phyloP scores from a whole-genome alignment of 2,113 vertebrate species.

The Hippocampus barbouri region DNA sequence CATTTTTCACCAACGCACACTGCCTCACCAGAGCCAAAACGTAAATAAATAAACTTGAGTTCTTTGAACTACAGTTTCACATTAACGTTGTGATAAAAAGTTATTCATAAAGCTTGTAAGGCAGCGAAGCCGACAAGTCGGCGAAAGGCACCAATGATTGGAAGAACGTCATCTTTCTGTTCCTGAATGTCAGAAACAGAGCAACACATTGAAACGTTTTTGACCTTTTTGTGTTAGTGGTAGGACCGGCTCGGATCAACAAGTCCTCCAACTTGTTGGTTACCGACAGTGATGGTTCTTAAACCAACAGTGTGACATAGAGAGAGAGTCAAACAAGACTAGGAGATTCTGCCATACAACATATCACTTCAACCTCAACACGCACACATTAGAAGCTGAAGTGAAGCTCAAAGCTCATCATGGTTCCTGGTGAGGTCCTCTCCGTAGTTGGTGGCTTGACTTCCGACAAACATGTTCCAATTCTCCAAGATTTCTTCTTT shows the following conservation, averaged over 20 bases:
- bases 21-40: slow-evolving; percentile 9
- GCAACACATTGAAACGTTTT: neutral
- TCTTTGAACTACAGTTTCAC: slow-evolving; percentile 51
- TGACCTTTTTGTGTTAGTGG: slow-evolving; percentile 31
- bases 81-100: slow-evolving; percentile 41
- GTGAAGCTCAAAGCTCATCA: slow-evolving; percentile 83
- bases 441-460: slow-evolving; percentile 97
- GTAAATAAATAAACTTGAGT: slow-evolving; percentile 66
- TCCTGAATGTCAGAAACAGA: slow-evolving; percentile 67
- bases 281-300: slow-evolving; percentile 10
- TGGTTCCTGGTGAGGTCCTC: slow-evolving; percentile 95
- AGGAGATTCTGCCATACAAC: slow-evolving; percentile 19
- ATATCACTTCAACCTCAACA: neutral
- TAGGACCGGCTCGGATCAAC: slow-evolving; percentile 10
- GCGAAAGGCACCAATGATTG: slow-evolving; percentile 53
- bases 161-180: slow-evolving; percentile 20
- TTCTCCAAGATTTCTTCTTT: slow-evolving; percentile 95
- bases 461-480: slow-evolving; percentile 99
- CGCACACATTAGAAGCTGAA: neutral
- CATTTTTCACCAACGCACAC: neutral
- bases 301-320: neutral
- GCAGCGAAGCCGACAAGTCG: slow-evolving; percentile 21
- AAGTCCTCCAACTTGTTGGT: neutral
- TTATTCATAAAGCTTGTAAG: slow-evolving; percentile 33
- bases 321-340: slow-evolving; percentile 8